These are phyloP conservation scores for Eumacrocentrus americanus DNA, from an alignment of 2,888 invertebrate species.

Conservation along the genomic window DNA sequence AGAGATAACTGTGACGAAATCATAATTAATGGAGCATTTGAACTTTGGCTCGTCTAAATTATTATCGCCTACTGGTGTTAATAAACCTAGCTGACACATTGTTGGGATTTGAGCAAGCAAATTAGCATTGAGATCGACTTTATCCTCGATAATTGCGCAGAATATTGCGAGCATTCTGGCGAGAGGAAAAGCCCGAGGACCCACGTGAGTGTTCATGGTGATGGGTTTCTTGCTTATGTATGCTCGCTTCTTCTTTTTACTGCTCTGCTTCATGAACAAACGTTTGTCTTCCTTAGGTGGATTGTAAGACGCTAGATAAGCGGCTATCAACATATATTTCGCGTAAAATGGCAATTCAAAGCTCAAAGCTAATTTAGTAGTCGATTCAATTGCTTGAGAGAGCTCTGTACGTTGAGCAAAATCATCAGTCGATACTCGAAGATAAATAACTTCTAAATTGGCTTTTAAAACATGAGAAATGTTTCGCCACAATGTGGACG, in stretches of 20 bases:
- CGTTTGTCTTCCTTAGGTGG: conserved; percentile 86
- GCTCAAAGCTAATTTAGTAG: conserved; percentile 60
- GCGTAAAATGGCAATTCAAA: conserved; percentile 87
- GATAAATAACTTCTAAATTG: conserved; percentile 78
- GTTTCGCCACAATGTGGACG: conserved; percentile 78
- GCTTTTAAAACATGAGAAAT: conserved; percentile 77
- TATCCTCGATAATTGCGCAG: conserved; percentile 84
- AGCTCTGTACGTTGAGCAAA: conserved; percentile 44
- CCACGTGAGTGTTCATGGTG: conserved; percentile 72
- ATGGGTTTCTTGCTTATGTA: conserved; percentile 59
- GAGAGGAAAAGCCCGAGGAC: conserved; percentile 83
- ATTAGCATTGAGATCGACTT: conserved; percentile 84
- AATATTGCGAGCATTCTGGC: conserved; percentile 87
- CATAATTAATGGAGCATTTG: conserved; percentile 83
- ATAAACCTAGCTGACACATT: conserved; percentile 80
- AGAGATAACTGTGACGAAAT: conserved; percentile 79
- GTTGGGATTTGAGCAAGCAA: conserved; percentile 87
- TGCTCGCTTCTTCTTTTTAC: conserved; percentile 72
- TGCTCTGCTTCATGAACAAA: conserved; percentile 82
- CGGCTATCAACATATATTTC: conserved; percentile 87
- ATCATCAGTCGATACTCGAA: conserved; percentile 65
- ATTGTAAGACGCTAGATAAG: conserved; percentile 92
- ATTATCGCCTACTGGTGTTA: conserved; percentile 74
- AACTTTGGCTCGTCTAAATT: conserved; percentile 82
- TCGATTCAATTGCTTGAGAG: conserved; percentile 54